Evolutionary conservation across 2,888 invertebrate species (phyloP).

Genomic region (Frankliniella fusca): DNA sequence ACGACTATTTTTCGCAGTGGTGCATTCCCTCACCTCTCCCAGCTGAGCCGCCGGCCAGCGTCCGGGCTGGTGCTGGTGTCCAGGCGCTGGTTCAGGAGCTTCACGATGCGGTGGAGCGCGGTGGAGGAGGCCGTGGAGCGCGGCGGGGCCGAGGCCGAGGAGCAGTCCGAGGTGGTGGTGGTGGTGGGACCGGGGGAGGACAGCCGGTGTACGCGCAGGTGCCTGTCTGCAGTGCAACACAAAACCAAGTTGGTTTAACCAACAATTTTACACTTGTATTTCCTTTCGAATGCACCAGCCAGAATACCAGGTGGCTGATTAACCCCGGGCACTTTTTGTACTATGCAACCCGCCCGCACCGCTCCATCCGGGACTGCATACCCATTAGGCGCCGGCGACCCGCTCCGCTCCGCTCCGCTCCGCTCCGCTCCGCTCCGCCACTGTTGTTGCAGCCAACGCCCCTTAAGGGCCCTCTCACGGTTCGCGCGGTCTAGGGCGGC

Average conservation of each 20-base stretch:
- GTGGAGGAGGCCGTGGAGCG: slow-evolving; percentile 41
- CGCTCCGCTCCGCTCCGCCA: background rate
- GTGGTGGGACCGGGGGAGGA: background rate
- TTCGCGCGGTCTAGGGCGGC: too few species aligned
- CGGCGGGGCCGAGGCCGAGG: slow-evolving; percentile 49
- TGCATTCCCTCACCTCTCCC: slow-evolving; percentile 64
- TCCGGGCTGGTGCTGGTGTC: slow-evolving; percentile 44
- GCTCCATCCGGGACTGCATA: too few species aligned
- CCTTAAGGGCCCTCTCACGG: too few species aligned
- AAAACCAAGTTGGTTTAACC: too few species aligned
- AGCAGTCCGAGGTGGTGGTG: slow-evolving; percentile 44
- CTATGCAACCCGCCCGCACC: too few species aligned
- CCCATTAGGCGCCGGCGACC: too few species aligned
- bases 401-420: background rate
- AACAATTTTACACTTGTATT: too few species aligned
- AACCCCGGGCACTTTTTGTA: too few species aligned
- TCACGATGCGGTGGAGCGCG: slow-evolving; percentile 31
- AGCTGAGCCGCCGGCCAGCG: slow-evolving; percentile 56
- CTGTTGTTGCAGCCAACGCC: too few species aligned
- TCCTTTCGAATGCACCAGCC: too few species aligned
- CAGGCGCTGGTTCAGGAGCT: slow-evolving; percentile 29
- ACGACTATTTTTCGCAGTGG: too few species aligned
- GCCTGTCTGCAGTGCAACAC: background rate
- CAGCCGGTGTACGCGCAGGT: slow-evolving; percentile 1
- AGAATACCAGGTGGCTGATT: too few species aligned